Percentiles rank a stretch among this genome's conserved stretches.
Evolutionary conservation across 1,140 invertebrate species (phyloP).

Genomic region (roundworm (Caenorhabditis elegans)): WBcel235 BX284603.4:9280501-9281000

Average conservation of each 20-base stretch:
- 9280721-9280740: neutral
- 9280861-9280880: neutral
- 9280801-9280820: constrained; percentile 27
- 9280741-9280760: constrained; percentile 19
- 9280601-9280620: constrained; percentile 4
- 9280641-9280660: neutral
- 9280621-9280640: constrained; percentile 1
- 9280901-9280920: neutral
- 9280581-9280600: constrained; percentile 20
- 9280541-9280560: neutral
- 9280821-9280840: neutral
- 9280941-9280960: too few species aligned
- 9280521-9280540: too few species aligned
- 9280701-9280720: neutral
- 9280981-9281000: neutral
- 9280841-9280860: neutral
- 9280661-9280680: neutral
- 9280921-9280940: neutral
- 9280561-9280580: constrained; percentile 1
- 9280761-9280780: constrained; percentile 1
- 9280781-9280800: neutral
- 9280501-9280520: neutral
- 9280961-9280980: too few species aligned
- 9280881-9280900: neutral
- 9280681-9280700: neutral